Evolutionary conservation across 2,888 invertebrate species (phyloP), one percentile per base, ranked within the genome.

Genomic region (Eurytoma adleriae): DNA sequence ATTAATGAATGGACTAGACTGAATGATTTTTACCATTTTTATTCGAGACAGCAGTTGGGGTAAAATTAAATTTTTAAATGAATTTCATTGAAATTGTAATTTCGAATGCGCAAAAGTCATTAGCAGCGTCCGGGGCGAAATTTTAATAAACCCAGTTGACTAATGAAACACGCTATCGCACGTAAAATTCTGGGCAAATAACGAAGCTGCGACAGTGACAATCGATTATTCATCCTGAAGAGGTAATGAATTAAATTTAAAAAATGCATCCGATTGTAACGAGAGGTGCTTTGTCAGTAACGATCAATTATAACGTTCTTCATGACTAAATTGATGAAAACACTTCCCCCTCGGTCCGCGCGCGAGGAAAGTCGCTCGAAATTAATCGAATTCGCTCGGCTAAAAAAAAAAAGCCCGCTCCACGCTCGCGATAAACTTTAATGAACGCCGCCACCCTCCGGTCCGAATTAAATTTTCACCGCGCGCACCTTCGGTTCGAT

Each of bases 261-360:
- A 64, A 62, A 72, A 61, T 12, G 20, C 24, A 16, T 10, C 48
- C 52, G 14, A 64, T 40, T 10, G 64, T 77, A 77, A 77, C 64
- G 77, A 70, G 69, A 40, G 2, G 3, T 16, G n/a, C 12, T 7
- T n/a, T 14, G 27, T 24, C 57, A 70, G 52, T 78, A 78, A 78
- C 56, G 64, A 74, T 74, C 73, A 72, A 76, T 80, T 76, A 73
- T 69, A 77, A 73, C 30, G 40, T 67, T 67, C 61, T 67, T 70
- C 52, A 48, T 66, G 40, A 76, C 61, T 56, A 67, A 61, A 80
- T 52, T 27, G 71, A 80, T 48, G 50, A 56, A 72, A 80, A 62
- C 72, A 64, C 52, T n/a, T 57, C 12, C 4, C 0, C 3, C 2
- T 16, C 18, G 54, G 5, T 24, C 20, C n/a, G 48, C n/a, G 56